Evolutionary conservation across 2,888 invertebrate species (phyloP), one percentile per base, ranked within the genome.

Genomic region (Timema cristinae): DNA sequence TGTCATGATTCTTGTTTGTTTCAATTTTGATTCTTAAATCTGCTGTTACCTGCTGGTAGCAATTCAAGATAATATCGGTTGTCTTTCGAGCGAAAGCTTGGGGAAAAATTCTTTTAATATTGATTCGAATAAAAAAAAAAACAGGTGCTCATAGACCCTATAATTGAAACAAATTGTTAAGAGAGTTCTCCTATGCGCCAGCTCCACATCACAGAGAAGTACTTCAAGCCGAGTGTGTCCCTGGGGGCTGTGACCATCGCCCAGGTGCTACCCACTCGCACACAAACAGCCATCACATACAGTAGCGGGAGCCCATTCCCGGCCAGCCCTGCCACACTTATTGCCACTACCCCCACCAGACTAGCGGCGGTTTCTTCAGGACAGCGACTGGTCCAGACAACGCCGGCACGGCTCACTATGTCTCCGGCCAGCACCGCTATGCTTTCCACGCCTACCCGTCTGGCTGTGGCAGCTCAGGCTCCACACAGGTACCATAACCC

Each of bases 201-300:
- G 74, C 59, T 72, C 49, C 74, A 74, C 56, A 69, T 72, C 50
- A 51, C 73, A 11, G 72, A 75, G 63, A 75, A 73, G 67, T 66
- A 67, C 59, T 75, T 75, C 71, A 75, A 75, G 69, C 47, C 72
- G 10, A 71, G 69, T 13, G 69, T 72, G 67, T 71, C 73, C 7
- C 47, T 69, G 50, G 73, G 73, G n/a, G 71, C 71, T 9, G 74
- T 73, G 67, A 73, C 74, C 15, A 72, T 75, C 51, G 73, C 75
- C 32, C 75, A 75, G 71, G 71, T 75, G 50, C 54, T 75, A 10
- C 73, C 75, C 10, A 63, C 73, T 10, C 67, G 75, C n/a, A 72
- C 72, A 8, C 73, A 73, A 32, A 49, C 50, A 15, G 52, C 67
- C 50, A 50, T 16, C 6, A 50, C 67, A 50, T 7, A 16, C 13